Evolutionary conservation across 2,113 vertebrate species (phyloP), one percentile per base, ranked within the genome.

Genomic region (Meriones unguiculatus): DNA sequence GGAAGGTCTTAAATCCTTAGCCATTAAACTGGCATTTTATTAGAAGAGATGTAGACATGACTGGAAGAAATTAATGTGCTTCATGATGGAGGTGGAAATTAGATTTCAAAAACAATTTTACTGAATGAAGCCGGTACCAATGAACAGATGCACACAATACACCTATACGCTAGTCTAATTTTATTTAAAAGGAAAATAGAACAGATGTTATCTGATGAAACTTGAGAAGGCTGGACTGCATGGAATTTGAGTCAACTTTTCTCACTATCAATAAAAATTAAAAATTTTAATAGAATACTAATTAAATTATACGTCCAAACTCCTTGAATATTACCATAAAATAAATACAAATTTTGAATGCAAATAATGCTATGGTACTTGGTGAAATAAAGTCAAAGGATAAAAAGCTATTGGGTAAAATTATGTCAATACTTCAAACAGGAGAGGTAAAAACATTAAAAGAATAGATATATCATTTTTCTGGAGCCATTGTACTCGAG

Each of bases 381-480:
- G 41, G n/a, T 72, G 69, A 24, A 82, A 89, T 72, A 90, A 80
- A 86, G 7, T 90, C 62, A 25, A 92, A 3, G 50, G 10, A 35
- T 76, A 65, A 92, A 76, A 54, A 38, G n/a, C 35, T 20, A 25
- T 59, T 94, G 46, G 75, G 35, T 64, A 82, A 52, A 78, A 54
- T 97, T 59, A 81, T 20, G 32, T 52, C 54, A 90, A 35, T 8
- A 67, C 54, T 88, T 91, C 52, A 93, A 88, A 84, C 41, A 41
- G 87, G 88, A 82, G 54, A 30, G 24, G n/a, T 46, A 32, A n/a
- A 46, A 73, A 18, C 57, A 72, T 24, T 59, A 5, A 59, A 81
- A 65, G 73, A 87, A 93, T 32, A 64, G 9, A 38, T 72, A 15
- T 62, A 86, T 59, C 73, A 35, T 35, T 64, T 82, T 82, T n/a